Evolutionary conservation across 2,113 vertebrate species (phyloP).

Genomic region (Peucedramus taeniatus): DNA sequence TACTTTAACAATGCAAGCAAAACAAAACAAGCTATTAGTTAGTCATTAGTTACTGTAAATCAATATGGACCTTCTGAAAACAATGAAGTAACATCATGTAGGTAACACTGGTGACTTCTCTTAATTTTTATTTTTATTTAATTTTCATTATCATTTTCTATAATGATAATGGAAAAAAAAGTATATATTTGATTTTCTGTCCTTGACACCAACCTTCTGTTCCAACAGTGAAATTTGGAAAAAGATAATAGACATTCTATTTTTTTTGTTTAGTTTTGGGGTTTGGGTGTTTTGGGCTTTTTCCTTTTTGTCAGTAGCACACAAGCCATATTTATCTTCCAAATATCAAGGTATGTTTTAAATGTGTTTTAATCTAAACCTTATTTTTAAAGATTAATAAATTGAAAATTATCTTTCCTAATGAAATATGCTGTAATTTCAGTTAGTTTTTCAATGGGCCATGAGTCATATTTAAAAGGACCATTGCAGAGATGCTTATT

Average conservation of each 20-base stretch:
- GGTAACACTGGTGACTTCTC: not conserved
- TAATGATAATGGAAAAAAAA: not conserved
- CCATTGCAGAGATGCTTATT: conserved; percentile 47
- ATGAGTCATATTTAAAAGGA: conserved; percentile 39
- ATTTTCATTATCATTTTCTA: not conserved
- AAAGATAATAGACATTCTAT: not conserved
- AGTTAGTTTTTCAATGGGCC: conserved; percentile 53
- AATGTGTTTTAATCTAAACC: not conserved
- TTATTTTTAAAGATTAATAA: conserved; percentile 5
- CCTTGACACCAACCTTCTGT: not conserved
- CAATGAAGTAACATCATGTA: not conserved
- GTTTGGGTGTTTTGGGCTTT: not conserved
- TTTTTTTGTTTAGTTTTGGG: not conserved
- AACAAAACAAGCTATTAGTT: not conserved
- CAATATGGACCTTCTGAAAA: not conserved
- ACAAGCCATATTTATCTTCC: not conserved
- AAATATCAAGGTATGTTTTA: not conserved
- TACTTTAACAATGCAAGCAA: not conserved
- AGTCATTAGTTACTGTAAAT: not conserved
- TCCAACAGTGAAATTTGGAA: not conserved
- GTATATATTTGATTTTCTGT: not conserved
- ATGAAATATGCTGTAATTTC: conserved; percentile 57
- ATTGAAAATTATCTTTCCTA: conserved; percentile 56
- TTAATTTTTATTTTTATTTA: not conserved
- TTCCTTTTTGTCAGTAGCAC: not conserved